These are phyloP conservation scores for Lepidocyrtinus sp. DNA, from an alignment of 2,888 invertebrate species.

Conservation along the genomic window DNA sequence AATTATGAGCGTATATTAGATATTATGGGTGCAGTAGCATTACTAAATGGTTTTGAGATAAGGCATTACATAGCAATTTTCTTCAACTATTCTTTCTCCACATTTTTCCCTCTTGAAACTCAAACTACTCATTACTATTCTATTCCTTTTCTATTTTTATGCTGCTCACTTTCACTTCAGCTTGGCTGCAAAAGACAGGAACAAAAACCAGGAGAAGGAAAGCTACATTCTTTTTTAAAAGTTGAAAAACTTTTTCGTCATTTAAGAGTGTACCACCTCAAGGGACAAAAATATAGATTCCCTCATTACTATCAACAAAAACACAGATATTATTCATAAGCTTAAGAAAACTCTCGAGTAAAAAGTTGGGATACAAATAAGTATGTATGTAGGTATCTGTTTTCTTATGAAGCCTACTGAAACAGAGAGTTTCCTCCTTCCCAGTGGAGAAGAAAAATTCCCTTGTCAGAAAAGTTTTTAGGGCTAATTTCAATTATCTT, in stretches of 20 bases:
- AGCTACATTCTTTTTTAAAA: not conserved
- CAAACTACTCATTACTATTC: slow-evolving; percentile 39
- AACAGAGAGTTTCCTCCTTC: too few species aligned
- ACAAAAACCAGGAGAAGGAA: slow-evolving; percentile 32
- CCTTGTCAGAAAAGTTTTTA: slow-evolving; percentile 48
- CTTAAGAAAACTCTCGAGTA: not conserved
- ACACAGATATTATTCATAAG: slow-evolving; percentile 49
- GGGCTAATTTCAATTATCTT: slow-evolving; percentile 58
- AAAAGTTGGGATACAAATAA: not conserved
- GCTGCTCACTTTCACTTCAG: slow-evolving; percentile 25
- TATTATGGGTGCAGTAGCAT: slow-evolving; percentile 22
- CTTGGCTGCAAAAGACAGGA: slow-evolving; percentile 19
- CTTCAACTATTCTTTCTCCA: slow-evolving; percentile 33
- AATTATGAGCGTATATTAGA: slow-evolving; percentile 8
- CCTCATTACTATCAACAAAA: slow-evolving; percentile 40
- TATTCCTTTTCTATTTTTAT: slow-evolving; percentile 25
- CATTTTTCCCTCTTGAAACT: slow-evolving; percentile 6
- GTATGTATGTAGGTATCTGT: not conserved
- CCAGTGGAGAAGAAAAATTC: slow-evolving; percentile 33
- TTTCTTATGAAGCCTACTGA: too few species aligned
- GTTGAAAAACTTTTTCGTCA: slow-evolving; percentile 19
- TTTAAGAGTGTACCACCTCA: slow-evolving; percentile 20
- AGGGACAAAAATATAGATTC: slow-evolving; percentile 34
- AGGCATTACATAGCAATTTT: slow-evolving; percentile 55
- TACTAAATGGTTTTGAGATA: slow-evolving; percentile 55